phyloP scores from a whole-genome alignment of 2,888 invertebrate species.

The Chrysolina americana region DNA sequence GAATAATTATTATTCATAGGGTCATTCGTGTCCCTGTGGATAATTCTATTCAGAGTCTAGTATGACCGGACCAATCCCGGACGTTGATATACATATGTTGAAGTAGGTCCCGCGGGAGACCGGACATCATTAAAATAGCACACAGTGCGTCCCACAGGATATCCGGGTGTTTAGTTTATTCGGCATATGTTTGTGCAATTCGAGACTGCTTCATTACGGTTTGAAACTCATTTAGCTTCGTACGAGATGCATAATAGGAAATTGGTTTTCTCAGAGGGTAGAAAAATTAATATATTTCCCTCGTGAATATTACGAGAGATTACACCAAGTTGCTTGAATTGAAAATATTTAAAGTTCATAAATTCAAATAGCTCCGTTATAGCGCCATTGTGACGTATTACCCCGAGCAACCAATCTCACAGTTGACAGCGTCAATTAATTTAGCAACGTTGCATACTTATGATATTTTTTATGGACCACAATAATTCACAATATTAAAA shows the following conservation, averaged over 20 bases:
- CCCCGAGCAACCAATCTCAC: no score
- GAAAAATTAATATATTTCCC: not conserved
- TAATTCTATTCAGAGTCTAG: constrained; percentile 26
- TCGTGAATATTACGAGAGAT: no score
- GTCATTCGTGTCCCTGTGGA: constrained; percentile 21
- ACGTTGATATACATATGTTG: constrained; percentile 17
- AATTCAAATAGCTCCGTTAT: no score
- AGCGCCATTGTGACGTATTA: no score
- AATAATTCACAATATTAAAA: no score
- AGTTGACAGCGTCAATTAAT: no score
- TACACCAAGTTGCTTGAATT: no score
- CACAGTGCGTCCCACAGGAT: not conserved
- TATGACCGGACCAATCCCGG: not conserved
- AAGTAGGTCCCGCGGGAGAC: not conserved
- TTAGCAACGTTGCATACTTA: no score
- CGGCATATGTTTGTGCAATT: not conserved
- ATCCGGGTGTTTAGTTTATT: not conserved
- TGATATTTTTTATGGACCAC: no score
- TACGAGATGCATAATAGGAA: not conserved
- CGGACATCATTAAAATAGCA: not conserved
- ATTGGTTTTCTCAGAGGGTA: not conserved
- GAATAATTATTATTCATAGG: constrained; percentile 33
- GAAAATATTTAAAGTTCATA: no score
- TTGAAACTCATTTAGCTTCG: not conserved
- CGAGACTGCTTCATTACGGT: not conserved